Conservation (phyloP, 2,888 invertebrate genomes). For the Rhingia campestris region DNA sequence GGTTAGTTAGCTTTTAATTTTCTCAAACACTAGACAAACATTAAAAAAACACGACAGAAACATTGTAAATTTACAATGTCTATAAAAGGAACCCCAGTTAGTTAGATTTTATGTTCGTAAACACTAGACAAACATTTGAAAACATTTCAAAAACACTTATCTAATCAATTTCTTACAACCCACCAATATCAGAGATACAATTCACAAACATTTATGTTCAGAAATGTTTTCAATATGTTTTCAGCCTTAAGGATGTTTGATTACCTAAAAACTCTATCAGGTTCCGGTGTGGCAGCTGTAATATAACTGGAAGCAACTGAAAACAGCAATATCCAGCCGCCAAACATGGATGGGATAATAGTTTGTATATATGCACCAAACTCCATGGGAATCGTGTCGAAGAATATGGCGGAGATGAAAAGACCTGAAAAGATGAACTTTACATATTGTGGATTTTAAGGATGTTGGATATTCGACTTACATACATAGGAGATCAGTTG, state of each 20-base stretch:
- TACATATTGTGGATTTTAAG: neutral
- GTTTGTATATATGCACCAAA: conserved; percentile 81
- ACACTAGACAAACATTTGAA: too few relatives aligned
- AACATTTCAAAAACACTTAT: too few relatives aligned
- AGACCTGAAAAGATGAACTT: conserved; percentile 76
- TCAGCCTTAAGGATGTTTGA: neutral
- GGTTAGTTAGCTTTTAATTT: too few relatives aligned
- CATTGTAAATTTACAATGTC: neutral
- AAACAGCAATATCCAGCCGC: conserved; percentile 81
- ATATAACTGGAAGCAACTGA: conserved; percentile 83
- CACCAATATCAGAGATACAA: too few relatives aligned
- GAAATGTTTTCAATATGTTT: neutral
- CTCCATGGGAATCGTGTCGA: conserved; percentile 81
- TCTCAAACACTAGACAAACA: too few relatives aligned
- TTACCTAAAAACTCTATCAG: conserved; percentile 81
- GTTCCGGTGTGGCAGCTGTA: conserved; percentile 81
- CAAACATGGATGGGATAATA: conserved; percentile 81
- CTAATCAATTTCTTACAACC: too few relatives aligned
- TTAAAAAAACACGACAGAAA: too few relatives aligned
- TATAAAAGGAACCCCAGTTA: neutral
- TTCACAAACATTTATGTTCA: too few relatives aligned
- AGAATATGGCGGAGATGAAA: conserved; percentile 81
- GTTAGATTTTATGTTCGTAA: neutral
- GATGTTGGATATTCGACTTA: conserved; percentile 71
- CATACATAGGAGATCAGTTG: conserved; percentile 79